phyloP scores from a whole-genome alignment of 2,888 invertebrate species.

The Polyommatus iphigenia region DNA sequence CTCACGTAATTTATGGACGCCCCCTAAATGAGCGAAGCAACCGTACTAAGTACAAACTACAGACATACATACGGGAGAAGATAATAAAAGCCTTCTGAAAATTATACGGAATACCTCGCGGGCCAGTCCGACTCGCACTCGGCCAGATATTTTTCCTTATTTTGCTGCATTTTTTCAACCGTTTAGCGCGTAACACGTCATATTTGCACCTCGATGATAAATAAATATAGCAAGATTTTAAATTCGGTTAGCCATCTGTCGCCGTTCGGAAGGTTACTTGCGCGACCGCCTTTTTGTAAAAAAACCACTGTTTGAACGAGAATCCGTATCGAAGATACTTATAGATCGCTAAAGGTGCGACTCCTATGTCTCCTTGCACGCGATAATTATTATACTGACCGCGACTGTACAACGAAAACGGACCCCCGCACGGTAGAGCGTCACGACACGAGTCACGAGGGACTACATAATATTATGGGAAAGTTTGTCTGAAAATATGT shows the following conservation, averaged over 20 bases:
- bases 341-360: conserved; percentile 5
- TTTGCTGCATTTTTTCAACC: background rate
- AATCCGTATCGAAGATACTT: conserved; percentile 12
- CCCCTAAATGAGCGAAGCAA: no score
- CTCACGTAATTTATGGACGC: no score
- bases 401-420: background rate
- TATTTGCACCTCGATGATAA: background rate
- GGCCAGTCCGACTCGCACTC: background rate
- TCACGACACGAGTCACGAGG: background rate
- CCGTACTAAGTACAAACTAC: no score
- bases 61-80: no score
- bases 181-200: background rate
- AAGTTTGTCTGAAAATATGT: background rate
- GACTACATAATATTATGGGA: background rate
- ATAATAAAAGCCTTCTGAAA: background rate
- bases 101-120: background rate
- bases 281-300: background rate
- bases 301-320: background rate
- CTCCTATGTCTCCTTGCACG: conserved; percentile 5
- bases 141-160: background rate
- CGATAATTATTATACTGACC: conserved; percentile 13
- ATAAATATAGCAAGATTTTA: conserved; percentile 15
- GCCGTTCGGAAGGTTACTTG: conserved; percentile 9
- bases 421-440: background rate
- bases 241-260: conserved; percentile 25